Evolutionary conservation across 2,113 vertebrate species (phyloP), one percentile per base, ranked within the genome.

Genomic region (Heloderma charlesbogerti): DNA sequence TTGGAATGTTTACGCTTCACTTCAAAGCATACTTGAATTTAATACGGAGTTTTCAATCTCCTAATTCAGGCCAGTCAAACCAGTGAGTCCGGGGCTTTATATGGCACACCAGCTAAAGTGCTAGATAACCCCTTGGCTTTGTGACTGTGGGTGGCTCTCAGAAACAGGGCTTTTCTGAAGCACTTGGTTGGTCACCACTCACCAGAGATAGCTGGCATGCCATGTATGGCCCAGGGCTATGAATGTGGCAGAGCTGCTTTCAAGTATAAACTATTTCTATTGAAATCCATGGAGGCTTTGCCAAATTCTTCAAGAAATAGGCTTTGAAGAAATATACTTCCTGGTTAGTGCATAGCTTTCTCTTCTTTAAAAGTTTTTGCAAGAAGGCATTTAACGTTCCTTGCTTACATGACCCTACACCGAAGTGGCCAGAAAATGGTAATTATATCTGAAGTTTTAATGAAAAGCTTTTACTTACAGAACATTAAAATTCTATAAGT

Each of bases 401-500:
- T 75, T 40, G 25, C 25, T 77, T 77, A 8, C 37, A 77, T 37
- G 43, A 85, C 12, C 63, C 69, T 86, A 72, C 18, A 13, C 34
- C n/a, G 60, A 27, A 34, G 34, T 88, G 60, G 40, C 5, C 60
- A 75, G 43, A 43, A 83, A 66, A 87, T 54, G 37, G 75, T 87
- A 67, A 84, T 82, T 88, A 15, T 12, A 78, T 90, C 78, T 66
- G 12, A 74, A 83, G 60, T 18, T 12, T 37, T 77, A 54, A 78
- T 86, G 86, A 92, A 77, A 84, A 40, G 22, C 34, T 27, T 89
- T 31, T 66, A 86, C 25, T 79, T 86, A 54, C 43, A 66, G 29
- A n/a, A 66, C 81, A 88, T 84, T 79, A 37, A 69, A 72, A 25
- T 40, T 54, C 18, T 79, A 88, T 43, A 54, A 84, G 67, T 89